phyloP scores from a whole-genome alignment of 2,888 invertebrate genomes.

The Amblyteles armatorius region DNA sequence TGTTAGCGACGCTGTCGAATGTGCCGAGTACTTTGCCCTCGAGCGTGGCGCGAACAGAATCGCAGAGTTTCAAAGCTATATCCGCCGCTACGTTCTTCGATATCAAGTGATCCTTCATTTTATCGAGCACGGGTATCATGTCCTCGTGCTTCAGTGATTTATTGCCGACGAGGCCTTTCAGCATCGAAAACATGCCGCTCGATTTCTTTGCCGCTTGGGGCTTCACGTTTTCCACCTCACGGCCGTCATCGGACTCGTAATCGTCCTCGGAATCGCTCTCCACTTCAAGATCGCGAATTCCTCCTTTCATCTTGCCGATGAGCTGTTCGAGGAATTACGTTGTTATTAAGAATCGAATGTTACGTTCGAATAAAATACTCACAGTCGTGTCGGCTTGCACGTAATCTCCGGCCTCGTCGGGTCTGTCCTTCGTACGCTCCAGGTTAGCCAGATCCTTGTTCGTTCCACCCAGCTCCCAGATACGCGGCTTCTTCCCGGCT shows the following conservation, averaged over 20 bases:
- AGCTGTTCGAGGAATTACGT: slow-evolving; percentile 85
- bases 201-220: slow-evolving; percentile 79
- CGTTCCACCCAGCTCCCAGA: slow-evolving; percentile 95
- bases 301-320: slow-evolving; percentile 94
- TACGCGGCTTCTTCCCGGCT: slow-evolving; percentile 94
- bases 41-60: slow-evolving; percentile 95
- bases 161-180: slow-evolving; percentile 94
- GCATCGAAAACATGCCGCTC: slow-evolving; percentile 93
- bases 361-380: slow-evolving; percentile 68
- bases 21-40: slow-evolving; percentile 98
- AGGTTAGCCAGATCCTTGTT: slow-evolving; percentile 91
- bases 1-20: slow-evolving; percentile 96
- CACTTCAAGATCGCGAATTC: slow-evolving; percentile 93
- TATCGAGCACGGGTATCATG: slow-evolving; percentile 95
- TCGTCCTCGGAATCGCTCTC: slow-evolving; percentile 90
- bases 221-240: slow-evolving; percentile 78
- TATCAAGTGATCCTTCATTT: slow-evolving; percentile 97
- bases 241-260: slow-evolving; percentile 87
- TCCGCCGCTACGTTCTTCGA: slow-evolving; percentile 99
- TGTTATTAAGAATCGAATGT: background rate
- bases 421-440: slow-evolving; percentile 93
- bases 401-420: slow-evolving; percentile 87
- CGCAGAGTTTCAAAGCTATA: slow-evolving; percentile 96
- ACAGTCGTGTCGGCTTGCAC: slow-evolving; percentile 89
- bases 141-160: slow-evolving; percentile 93